These are phyloP conservation scores for Myodes glareolus DNA, from an alignment of 2,113 vertebrate genomes.

Conservation along the genomic window DNA sequence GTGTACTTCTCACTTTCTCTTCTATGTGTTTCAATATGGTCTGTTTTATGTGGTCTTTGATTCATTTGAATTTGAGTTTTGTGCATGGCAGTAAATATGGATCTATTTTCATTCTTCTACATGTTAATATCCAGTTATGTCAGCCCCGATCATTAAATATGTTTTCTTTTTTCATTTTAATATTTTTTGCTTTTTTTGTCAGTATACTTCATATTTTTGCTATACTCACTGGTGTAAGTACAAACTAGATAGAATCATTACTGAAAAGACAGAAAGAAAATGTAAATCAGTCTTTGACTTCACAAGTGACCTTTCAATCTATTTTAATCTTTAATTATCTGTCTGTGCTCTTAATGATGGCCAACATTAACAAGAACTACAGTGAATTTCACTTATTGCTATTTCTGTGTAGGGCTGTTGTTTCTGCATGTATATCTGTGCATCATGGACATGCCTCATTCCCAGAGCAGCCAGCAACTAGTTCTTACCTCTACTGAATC, in stretches of 20 bases:
- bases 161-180: too few species aligned
- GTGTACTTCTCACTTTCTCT: too few species aligned
- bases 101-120: too few species aligned
- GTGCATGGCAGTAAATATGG: too few species aligned
- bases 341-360: not conserved
- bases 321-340: not conserved
- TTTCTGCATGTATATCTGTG: not conserved
- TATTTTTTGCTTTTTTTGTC: too few species aligned
- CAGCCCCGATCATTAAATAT: too few species aligned
- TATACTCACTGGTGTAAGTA: conserved; percentile 56
- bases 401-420: not conserved
- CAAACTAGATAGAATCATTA: conserved; percentile 31
- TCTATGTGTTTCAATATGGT: too few species aligned
- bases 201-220: conserved; percentile 47
- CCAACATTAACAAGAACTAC: not conserved
- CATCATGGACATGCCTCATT: not conserved
- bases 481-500: too few species aligned
- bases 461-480: not conserved
- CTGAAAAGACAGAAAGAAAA: conserved; percentile 62
- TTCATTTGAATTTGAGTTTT: too few species aligned
- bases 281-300: not conserved
- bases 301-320: not conserved
- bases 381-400: not conserved
- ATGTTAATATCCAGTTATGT: too few species aligned
- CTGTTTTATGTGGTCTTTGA: too few species aligned